These are phyloP conservation scores for Tragelaphus imberbis DNA, from an alignment of 2,113 vertebrate species.

Conservation along the genomic window DNA sequence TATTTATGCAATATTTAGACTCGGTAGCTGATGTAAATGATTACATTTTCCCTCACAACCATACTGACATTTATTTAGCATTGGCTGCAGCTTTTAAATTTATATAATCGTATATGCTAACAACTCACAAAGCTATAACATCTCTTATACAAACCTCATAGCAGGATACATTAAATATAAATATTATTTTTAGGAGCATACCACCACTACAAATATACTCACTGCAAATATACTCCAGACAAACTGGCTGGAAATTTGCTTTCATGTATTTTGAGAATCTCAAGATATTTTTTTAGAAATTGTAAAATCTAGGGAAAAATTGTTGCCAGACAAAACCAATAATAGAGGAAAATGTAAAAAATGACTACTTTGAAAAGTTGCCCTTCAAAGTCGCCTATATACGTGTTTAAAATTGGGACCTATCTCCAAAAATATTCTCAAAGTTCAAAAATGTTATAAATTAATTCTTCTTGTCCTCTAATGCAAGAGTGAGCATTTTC, in stretches of 20 bases:
- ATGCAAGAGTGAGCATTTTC: slow-evolving; percentile 6
- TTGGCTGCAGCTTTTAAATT: slow-evolving; percentile 43
- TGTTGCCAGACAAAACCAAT: slow-evolving; percentile 52
- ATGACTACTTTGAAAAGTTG: slow-evolving; percentile 43
- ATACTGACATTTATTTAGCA: slow-evolving; percentile 62
- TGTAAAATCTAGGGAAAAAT: slow-evolving; percentile 41
- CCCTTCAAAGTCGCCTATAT: slow-evolving; percentile 26
- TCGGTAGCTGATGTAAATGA: slow-evolving; percentile 40
- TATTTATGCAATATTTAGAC: slow-evolving; percentile 54
- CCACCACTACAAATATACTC: slow-evolving; percentile 43
- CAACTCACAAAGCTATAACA: slow-evolving; percentile 57
- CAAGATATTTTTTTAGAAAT: slow-evolving; percentile 62
- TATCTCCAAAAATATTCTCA: slow-evolving; percentile 32
- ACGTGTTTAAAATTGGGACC: slow-evolving; percentile 39
- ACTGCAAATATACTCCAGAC: slow-evolving; percentile 51
- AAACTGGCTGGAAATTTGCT: slow-evolving; percentile 53
- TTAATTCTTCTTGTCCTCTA: background rate
- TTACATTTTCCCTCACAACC: slow-evolving; percentile 39
- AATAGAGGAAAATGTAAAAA: slow-evolving; percentile 21
- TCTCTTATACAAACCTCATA: slow-evolving; percentile 61
- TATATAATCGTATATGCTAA: slow-evolving; percentile 65
- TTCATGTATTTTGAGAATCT: slow-evolving; percentile 66
- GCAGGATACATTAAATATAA: slow-evolving; percentile 62
- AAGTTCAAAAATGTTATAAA: slow-evolving; percentile 32
- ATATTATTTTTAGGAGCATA: slow-evolving; percentile 70